Evolutionary conservation across 2,888 invertebrate species (phyloP), one percentile per base, ranked within the genome.

Genomic region (Patella ulyssiponensis): DNA sequence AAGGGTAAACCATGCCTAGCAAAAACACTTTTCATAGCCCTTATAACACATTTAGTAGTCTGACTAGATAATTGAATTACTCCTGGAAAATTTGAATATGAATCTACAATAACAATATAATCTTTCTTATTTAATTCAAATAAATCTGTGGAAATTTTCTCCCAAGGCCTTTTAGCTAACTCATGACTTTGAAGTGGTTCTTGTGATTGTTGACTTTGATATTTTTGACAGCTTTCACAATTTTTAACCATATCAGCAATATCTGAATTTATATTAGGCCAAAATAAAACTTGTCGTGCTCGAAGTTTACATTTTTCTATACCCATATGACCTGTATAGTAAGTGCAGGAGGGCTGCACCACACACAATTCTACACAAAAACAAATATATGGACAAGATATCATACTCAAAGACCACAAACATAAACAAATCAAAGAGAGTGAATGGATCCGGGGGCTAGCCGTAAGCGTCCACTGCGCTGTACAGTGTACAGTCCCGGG

Each of bases 291-390:
- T 20, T 71, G 53, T n/a, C 78, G 5, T n/a, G 78, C 78, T n/a
- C 76, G 17, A 15, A 9, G 58, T 53, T 72, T 74, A 51, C 75
- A 76, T 44, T 79, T 79, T 71, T 74, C 76, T 56, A 33, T 14
- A n/a, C 75, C 77, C 15, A 77, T n/a, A 33, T 79, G 77, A 1
- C 79, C 77, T 69, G 58, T 23, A 71, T 77, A 75, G n/a, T n/a
- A n/a, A n/a, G n/a, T n/a, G n/a, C n/a, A n/a, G n/a, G n/a, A n/a
- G n/a, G n/a, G n/a, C n/a, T n/a, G n/a, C n/a, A n/a, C n/a, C n/a
- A n/a, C n/a, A n/a, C n/a, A n/a, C n/a, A n/a, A n/a, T n/a, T n/a
- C n/a, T n/a, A n/a, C n/a, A n/a, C n/a, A n/a, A n/a, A n/a, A n/a
- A n/a, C n/a, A n/a, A n/a, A n/a, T n/a, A n/a, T n/a, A n/a, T n/a